Percentiles rank a stretch among this genome's conserved stretches.
phyloP scores from a whole-genome alignment of 2,113 vertebrate genomes.

The Takifugu bimaculatus region DNA sequence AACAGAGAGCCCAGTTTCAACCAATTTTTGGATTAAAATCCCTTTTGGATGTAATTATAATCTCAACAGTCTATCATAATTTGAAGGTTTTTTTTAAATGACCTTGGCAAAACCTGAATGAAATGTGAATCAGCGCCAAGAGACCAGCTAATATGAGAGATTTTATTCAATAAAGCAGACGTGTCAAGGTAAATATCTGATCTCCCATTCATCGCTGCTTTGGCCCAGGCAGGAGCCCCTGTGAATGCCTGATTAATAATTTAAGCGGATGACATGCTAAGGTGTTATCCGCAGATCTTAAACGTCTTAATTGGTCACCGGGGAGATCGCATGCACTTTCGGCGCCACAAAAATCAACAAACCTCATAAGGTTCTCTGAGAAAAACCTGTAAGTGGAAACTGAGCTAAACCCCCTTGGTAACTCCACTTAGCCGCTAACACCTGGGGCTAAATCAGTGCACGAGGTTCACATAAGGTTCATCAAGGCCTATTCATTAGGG shows the following conservation, averaged over 20 bases:
- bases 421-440: slow-evolving; percentile 43
- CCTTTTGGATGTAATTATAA: too few relatives aligned
- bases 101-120: slow-evolving; percentile 35
- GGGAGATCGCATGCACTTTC: slow-evolving; percentile 42
- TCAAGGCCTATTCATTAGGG: slow-evolving; percentile 14
- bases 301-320: slow-evolving; percentile 48
- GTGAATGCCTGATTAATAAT: slow-evolving; percentile 72
- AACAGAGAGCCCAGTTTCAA: too few relatives aligned
- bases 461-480: slow-evolving; percentile 32
- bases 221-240: slow-evolving; percentile 24
- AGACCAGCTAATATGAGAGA: slow-evolving; percentile 65
- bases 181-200: slow-evolving; percentile 65
- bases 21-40: too few relatives aligned
- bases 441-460: slow-evolving; percentile 39
- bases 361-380: slow-evolving; percentile 32
- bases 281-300: slow-evolving; percentile 50
- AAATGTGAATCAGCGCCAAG: slow-evolving; percentile 41
- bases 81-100: slow-evolving; percentile 1
- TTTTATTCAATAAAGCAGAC: slow-evolving; percentile 62
- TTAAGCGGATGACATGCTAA: slow-evolving; percentile 64
- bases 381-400: slow-evolving; percentile 45
- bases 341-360: slow-evolving; percentile 37
- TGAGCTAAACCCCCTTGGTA: slow-evolving; percentile 17
- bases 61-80: too few relatives aligned
- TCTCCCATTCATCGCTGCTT: slow-evolving; percentile 59